These are phyloP conservation scores for Axea sp. DNA, from an alignment of 2,888 invertebrate genomes.

Conservation along the genomic window DNA sequence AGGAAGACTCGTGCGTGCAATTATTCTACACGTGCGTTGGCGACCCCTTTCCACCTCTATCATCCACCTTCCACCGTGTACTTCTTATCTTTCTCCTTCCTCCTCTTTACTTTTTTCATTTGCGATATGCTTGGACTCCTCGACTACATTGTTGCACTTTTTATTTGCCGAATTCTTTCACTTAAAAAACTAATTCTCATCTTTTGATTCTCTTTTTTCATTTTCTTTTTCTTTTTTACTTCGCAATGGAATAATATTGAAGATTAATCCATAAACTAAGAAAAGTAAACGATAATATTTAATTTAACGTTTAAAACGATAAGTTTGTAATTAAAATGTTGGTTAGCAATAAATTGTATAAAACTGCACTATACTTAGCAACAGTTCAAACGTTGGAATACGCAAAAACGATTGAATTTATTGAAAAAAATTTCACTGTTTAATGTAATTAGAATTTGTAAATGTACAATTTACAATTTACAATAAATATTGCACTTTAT, in stretches of 20 bases:
- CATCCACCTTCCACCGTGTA: constrained; percentile 65
- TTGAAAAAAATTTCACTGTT: no score
- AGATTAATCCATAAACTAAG: background rate
- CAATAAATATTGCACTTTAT: no score
- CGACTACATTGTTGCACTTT: constrained; percentile 54
- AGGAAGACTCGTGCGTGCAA: constrained; percentile 76
- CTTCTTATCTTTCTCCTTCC: constrained; percentile 64
- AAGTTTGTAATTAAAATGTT: no score
- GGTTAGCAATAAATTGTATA: no score
- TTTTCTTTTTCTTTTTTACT: constrained; percentile 2
- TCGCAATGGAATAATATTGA: constrained; percentile 4
- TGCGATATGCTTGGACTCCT: constrained; percentile 37
- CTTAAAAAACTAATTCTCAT: constrained; percentile 30
- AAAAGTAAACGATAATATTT: no score
- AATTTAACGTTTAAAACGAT: no score
- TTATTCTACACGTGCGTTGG: constrained; percentile 79
- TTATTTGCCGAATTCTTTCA: constrained; percentile 27
- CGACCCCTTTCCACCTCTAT: constrained; percentile 74
- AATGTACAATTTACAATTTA: no score
- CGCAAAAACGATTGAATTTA: no score
- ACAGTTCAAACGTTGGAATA: no score
- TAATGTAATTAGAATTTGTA: no score
- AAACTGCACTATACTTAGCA: no score
- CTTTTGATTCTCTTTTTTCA: constrained; percentile 5
- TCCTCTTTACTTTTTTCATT: constrained; percentile 52